Conservation (phyloP, 1,140 invertebrate genomes). For the Melanaphis sacchari region DNA sequence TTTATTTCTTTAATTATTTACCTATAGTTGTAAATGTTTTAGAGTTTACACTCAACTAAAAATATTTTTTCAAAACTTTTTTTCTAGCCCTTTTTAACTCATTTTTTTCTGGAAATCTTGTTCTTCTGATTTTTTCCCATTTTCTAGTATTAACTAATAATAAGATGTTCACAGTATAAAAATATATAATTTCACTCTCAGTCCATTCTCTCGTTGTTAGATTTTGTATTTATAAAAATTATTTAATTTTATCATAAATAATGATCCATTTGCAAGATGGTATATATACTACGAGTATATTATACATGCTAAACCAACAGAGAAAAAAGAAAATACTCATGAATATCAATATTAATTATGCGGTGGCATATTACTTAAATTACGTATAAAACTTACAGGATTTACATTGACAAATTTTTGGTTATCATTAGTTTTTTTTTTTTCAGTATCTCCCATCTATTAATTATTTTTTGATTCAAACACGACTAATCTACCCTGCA, state of each 20-base stretch:
- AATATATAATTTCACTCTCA: not conserved
- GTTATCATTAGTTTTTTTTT: not conserved
- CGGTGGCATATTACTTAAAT: not conserved
- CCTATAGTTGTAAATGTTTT: too few species aligned
- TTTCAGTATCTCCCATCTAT: not conserved
- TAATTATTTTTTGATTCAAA: conserved; percentile 8
- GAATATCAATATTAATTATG: not conserved
- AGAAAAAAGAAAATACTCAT: not conserved
- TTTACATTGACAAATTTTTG: not conserved
- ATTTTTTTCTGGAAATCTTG: too few species aligned
- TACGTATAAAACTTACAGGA: not conserved
- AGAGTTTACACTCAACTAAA: too few species aligned
- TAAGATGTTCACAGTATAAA: not conserved
- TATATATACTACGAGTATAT: too few species aligned
- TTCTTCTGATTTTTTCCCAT: not conserved
- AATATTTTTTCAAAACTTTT: too few species aligned
- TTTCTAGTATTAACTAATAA: not conserved
- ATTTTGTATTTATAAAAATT: not conserved
- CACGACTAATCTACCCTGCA: not conserved
- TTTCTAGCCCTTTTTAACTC: too few species aligned
- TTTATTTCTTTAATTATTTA: too few species aligned
- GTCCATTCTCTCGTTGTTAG: not conserved
- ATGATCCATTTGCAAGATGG: not conserved
- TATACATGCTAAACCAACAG: not conserved
- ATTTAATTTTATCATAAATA: not conserved